These are phyloP conservation scores for Pomacea maculata DNA, from an alignment of 1,140 invertebrate genomes.

Conservation along the genomic window DNA sequence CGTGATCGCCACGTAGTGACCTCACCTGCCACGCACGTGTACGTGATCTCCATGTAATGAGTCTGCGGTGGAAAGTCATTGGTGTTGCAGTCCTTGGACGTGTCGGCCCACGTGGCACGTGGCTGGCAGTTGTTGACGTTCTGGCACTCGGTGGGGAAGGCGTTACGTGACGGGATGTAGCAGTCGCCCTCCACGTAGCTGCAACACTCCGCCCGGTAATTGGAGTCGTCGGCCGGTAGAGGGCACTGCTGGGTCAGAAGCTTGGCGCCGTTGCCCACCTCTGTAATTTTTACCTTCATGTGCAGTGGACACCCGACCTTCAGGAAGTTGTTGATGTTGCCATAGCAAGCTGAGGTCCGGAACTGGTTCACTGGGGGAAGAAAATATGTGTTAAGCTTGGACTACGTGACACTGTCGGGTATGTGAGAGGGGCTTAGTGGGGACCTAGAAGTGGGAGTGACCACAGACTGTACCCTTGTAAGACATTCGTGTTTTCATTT, in stretches of 20 bases:
- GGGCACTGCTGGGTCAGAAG: neutral
- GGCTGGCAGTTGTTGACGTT: constrained; percentile 1
- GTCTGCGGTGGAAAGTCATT: constrained; percentile 12
- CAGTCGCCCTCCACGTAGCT: constrained; percentile 7
- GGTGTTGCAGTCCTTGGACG: constrained; percentile 7
- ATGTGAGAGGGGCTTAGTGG: too few species aligned
- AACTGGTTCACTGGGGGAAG: too few species aligned
- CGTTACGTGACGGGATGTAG: constrained; percentile 1
- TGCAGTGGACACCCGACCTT: constrained; percentile 7
- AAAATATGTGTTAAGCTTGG: too few species aligned
- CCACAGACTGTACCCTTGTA: too few species aligned
- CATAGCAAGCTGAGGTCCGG: neutral
- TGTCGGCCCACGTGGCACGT: neutral
- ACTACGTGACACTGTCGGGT: too few species aligned
- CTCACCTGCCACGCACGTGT: constrained; percentile 3
- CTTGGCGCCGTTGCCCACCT: constrained; percentile 15
- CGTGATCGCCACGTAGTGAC: too few species aligned
- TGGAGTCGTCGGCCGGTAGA: neutral
- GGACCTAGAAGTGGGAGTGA: too few species aligned
- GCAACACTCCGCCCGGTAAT: constrained; percentile 4
- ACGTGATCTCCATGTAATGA: constrained; percentile 2
- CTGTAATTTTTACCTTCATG: neutral
- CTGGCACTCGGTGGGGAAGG: constrained; percentile 6
- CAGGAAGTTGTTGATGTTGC: constrained; percentile 13
- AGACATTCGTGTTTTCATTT: too few species aligned